These are phyloP conservation scores for Drosophila birchii DNA, from an alignment of 2,888 invertebrate species.

Conservation along the genomic window DNA sequence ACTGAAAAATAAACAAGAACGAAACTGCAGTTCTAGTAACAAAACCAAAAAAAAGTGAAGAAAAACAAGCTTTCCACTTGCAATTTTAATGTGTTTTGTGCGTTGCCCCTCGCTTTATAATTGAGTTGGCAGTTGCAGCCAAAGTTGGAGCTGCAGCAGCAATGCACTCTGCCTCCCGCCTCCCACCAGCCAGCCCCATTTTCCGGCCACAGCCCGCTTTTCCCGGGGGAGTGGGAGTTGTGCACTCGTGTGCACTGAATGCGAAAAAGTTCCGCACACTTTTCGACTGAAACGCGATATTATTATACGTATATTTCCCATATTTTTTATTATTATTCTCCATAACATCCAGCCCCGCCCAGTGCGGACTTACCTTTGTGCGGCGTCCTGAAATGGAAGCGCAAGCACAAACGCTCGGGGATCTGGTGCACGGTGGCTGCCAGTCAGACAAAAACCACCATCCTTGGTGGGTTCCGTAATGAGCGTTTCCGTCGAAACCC, in stretches of 20 bases:
- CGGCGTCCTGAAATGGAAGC: constrained; percentile 53
- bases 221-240: constrained; percentile 25
- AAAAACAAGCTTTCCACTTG: constrained; percentile 65
- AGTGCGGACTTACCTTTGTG: constrained; percentile 57
- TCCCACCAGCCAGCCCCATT: constrained; percentile 1
- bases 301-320: constrained; percentile 44
- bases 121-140: constrained; percentile 65
- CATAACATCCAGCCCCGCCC: constrained; percentile 21
- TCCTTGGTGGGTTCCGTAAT: constrained; percentile 46
- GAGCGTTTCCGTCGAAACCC: constrained; percentile 42
- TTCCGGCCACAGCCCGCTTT: constrained; percentile 3
- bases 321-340: constrained; percentile 44
- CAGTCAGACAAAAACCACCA: constrained; percentile 55
- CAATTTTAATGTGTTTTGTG: constrained; percentile 78
- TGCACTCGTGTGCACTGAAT: constrained; percentile 76
- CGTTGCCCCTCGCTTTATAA: constrained; percentile 74
- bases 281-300: constrained; percentile 69
- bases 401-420: constrained; percentile 42
- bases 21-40: constrained; percentile 20
- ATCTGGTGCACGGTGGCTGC: constrained; percentile 40
- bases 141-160: constrained; percentile 30
- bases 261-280: constrained; percentile 65
- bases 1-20: constrained; percentile 57
- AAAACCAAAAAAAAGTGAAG: constrained; percentile 14
- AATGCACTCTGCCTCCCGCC: constrained; percentile 26